phyloP scores from a whole-genome alignment of 2,888 invertebrate genomes.

The Leptopilina syphax region DNA sequence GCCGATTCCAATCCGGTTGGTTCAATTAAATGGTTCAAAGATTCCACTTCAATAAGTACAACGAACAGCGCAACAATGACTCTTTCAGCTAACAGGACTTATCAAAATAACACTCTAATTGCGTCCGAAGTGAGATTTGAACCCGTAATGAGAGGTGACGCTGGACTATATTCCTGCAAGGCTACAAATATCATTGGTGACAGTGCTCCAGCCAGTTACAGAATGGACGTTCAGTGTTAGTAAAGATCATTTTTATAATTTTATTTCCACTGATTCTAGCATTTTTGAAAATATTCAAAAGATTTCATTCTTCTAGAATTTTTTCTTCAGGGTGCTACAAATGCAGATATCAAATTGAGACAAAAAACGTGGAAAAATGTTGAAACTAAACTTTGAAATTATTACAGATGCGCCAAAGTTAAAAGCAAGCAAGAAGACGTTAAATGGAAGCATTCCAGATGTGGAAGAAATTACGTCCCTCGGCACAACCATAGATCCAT shows the following conservation, averaged over 20 bases:
- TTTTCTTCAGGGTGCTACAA: no score
- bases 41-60: slow-evolving; percentile 64
- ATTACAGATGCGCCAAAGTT: slow-evolving; percentile 77
- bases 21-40: slow-evolving; percentile 78
- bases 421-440: slow-evolving; percentile 55
- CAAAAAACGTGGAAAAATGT: no score
- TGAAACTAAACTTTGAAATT: not conserved
- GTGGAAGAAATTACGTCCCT: slow-evolving; percentile 74
- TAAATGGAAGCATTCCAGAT: slow-evolving; percentile 68
- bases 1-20: slow-evolving; percentile 81
- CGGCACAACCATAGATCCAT: slow-evolving; percentile 76
- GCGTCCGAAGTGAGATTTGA: slow-evolving; percentile 78
- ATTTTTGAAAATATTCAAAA: no score
- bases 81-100: slow-evolving; percentile 53
- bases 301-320: no score
- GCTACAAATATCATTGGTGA: slow-evolving; percentile 90
- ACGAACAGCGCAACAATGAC: slow-evolving; percentile 50
- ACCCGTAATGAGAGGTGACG: slow-evolving; percentile 79
- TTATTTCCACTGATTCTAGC: not conserved
- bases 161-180: slow-evolving; percentile 91
- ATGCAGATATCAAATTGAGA: no score
- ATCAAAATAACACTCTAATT: slow-evolving; percentile 66
- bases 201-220: slow-evolving; percentile 78
- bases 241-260: slow-evolving; percentile 44
- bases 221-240: slow-evolving; percentile 80